Conservation (phyloP, 2,888 invertebrate genomes). For the Amblyjoppa fuscipennis region DNA sequence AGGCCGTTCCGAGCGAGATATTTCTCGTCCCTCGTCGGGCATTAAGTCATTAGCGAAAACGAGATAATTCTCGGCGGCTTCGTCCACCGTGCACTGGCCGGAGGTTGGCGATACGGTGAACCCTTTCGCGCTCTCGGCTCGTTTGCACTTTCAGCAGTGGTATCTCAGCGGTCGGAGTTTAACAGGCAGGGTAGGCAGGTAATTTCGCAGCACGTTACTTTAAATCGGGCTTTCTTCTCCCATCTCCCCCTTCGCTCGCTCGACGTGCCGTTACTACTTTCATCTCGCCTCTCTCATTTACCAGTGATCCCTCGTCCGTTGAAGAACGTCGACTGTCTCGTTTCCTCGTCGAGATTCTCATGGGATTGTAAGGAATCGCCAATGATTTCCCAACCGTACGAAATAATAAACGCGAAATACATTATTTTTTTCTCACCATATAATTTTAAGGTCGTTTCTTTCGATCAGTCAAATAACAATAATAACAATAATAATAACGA, state of each 20-base stretch:
- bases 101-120: not conserved
- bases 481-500: not conserved
- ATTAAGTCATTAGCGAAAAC: constrained; percentile 28
- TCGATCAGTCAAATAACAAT: not conserved
- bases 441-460: not conserved
- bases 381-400: not conserved
- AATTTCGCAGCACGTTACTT: constrained; percentile 48
- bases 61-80: constrained; percentile 36
- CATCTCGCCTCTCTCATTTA: constrained; percentile 34
- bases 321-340: constrained; percentile 23
- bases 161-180: constrained; percentile 31
- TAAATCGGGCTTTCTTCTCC: constrained; percentile 27
- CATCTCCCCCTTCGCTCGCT: constrained; percentile 20
- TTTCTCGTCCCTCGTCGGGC: constrained; percentile 23
- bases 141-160: constrained; percentile 28
- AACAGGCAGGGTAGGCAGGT: constrained; percentile 42
- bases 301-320: constrained; percentile 19
- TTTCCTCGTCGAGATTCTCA: constrained; percentile 13
- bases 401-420: not conserved
- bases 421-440: not conserved
- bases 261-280: constrained; percentile 29
- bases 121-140: not conserved
- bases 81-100: constrained; percentile 6
- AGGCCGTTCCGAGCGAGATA: not conserved
- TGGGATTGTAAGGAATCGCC: constrained; percentile 2